Conservation (phyloP, 2,113 vertebrate genomes). For the Oenanthe oenanthe region DNA sequence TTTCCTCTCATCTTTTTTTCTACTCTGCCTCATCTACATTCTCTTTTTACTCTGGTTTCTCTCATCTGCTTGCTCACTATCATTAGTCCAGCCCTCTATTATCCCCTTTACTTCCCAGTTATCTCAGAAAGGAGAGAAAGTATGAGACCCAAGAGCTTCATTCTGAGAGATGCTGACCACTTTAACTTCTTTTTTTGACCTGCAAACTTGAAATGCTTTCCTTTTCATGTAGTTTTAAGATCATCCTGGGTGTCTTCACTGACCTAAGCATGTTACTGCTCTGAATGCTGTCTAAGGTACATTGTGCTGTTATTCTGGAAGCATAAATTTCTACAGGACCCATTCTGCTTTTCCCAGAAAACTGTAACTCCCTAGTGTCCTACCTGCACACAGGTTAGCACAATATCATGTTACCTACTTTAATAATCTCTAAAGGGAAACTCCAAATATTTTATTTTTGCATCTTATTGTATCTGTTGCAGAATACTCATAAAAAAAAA, state of each 20-base stretch:
- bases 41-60: slow-evolving; percentile 55
- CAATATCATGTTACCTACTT: neutral
- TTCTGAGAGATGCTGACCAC: neutral
- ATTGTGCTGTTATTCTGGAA: neutral
- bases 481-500: neutral
- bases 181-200: neutral
- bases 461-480: neutral
- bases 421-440: neutral
- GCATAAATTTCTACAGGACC: neutral
- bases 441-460: neutral
- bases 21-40: slow-evolving; percentile 34
- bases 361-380: neutral
- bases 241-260: neutral
- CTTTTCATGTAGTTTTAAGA: neutral
- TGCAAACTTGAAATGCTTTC: neutral
- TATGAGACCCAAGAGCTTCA: neutral
- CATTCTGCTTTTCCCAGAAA: neutral
- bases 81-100: neutral
- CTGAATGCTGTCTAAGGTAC: neutral
- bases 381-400: neutral
- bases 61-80: slow-evolving; percentile 43
- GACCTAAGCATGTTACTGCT: neutral
- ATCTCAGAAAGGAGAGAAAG: neutral
- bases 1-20: slow-evolving; percentile 62
- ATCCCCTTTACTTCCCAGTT: slow-evolving; percentile 4